Evolutionary conservation across 2,888 invertebrate species (phyloP), one percentile per base, ranked within the genome.

Genomic region (Acleris sparsana): DNA sequence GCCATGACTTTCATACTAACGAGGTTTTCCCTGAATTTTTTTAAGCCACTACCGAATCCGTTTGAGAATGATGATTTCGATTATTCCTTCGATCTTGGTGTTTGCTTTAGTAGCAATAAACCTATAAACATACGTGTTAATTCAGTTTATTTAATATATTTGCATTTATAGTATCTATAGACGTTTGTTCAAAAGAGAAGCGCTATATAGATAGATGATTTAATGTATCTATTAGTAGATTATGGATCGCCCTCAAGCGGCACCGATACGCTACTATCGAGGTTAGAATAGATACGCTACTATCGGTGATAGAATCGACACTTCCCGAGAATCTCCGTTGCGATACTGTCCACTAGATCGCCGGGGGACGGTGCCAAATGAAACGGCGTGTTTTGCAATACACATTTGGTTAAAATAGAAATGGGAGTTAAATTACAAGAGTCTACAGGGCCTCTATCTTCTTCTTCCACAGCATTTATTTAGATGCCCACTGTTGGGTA

Each of bases 131-230:
- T n/a, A 25, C 25, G 67, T 75, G 76, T 80, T 73, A 79, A 81
- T 82, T 81, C 78, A 72, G 71, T 63, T 63, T 76, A 75, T 80
- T 76, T n/a, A n/a, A n/a, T n/a, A 73, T 72, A 73, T 75, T 74
- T 71, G 67, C 55, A 51, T 69, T 71, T n/a, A n/a, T n/a, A n/a
- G 39, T 39, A 4, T 39, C 39, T 39, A 13, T 39, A 33, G 11
- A 39, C 13, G 3, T 39, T 13, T 39, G 3, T 39, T 39, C 13
- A 39, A 39, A 39, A 39, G 39, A 13, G 13, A 39, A 4, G 39
- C 39, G 39, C 13, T 39, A 39, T 13, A 39, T 33, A 18, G 1
- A 39, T 33, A 17, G 20, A 18, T 20, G 13, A 39, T 39, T 39
- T 13, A 33, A 49, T 49, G 18, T 49, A n/a, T 49, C 48, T 49